Evolutionary conservation across 2,797 vertebrate genomes (phyloP).

Genomic region (Gymnothorax javanicus): DNA sequence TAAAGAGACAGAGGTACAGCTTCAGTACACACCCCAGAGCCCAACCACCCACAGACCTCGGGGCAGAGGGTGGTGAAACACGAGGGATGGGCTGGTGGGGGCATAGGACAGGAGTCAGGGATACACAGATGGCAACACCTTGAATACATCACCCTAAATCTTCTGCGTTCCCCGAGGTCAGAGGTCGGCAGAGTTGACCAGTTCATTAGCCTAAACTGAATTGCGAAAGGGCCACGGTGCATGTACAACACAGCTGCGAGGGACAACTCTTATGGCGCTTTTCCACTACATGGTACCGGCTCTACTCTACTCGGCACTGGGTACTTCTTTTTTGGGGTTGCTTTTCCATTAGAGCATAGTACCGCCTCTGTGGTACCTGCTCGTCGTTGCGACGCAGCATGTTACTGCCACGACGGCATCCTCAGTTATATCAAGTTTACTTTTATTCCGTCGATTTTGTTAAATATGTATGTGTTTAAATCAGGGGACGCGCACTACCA

Average conservation of each 20-base stretch:
- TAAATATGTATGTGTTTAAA: no score
- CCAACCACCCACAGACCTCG: slow-evolving; percentile 56
- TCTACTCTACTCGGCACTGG: no score
- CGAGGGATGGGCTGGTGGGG: not conserved
- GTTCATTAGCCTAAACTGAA: slow-evolving; percentile 49
- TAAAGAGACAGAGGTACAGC: slow-evolving; percentile 63
- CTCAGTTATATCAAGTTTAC: no score
- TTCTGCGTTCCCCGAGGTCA: slow-evolving; percentile 56
- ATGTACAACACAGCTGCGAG: slow-evolving; percentile 28
- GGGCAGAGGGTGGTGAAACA: slow-evolving; percentile 36
- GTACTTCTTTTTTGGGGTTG: no score
- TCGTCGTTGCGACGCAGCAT: no score
- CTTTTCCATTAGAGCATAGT: no score
- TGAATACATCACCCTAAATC: slow-evolving; percentile 64
- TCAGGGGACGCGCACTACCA: no score
- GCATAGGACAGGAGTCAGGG: not conserved
- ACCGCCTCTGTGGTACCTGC: no score
- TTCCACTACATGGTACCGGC: no score
- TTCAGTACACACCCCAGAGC: slow-evolving; percentile 64
- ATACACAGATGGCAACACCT: slow-evolving; percentile 68
- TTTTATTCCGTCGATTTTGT: no score
- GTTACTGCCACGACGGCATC: no score
- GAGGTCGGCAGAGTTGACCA: slow-evolving; percentile 47
- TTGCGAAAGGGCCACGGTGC: slow-evolving; percentile 34
- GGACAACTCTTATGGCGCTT: not conserved